Evolutionary conservation across 2,797 vertebrate genomes (phyloP), one percentile per base, ranked within the genome.

Genomic region (Acrossocheilus fasciatus): DNA sequence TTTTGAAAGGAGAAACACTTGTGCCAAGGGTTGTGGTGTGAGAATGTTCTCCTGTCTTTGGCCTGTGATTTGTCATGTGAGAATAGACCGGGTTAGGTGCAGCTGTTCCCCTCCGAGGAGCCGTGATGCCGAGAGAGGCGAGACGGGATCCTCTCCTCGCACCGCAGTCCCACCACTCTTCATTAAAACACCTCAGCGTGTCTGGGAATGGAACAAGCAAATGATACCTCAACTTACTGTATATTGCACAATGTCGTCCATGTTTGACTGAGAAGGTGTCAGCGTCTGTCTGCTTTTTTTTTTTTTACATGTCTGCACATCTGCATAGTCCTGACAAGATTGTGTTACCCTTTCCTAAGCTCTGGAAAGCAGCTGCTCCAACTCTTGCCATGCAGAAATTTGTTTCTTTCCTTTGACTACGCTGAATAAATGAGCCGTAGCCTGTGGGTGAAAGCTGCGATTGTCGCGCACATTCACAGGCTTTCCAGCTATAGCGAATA

Each of bases 31-130:
- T 68, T 68, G 50, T 85, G 83, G 86, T 90, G 89, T 91, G 92
- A 94, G 92, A 92, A 91, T 91, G 88, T 66, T 59, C 88, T 86
- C 90, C 91, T 92, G 91, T 86, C 90, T 64, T 36, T 92, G 91
- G 83, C 87, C 92, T 90, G 87, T 90, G 92, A 93, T 94, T 93
- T 92, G 93, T 94, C 91, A 93, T 94, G 92, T 93, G 92, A 93
- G 91, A 91, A 90, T 89, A 87, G 90, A 90, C 91, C 92, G 92
- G 92, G 93, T 91, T 89, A 89, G 92, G 87, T 93, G 93, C 95
- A 96, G 95, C 94, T 95, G 95, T 94, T 89, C 93, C 92, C 83
- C 91, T 64, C 18, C 26, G 80, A 89, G 92, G 91, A 91, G 72
- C 3, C 5, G 4, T 59, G 66, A 43, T 52, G 75, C n/a, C 0